Percentiles rank a stretch among this genome's conserved stretches.
phyloP scores from a whole-genome alignment of 30 jellyfish, hydroid and myxozoan genomes.

The Aurelia aurita region DNA sequence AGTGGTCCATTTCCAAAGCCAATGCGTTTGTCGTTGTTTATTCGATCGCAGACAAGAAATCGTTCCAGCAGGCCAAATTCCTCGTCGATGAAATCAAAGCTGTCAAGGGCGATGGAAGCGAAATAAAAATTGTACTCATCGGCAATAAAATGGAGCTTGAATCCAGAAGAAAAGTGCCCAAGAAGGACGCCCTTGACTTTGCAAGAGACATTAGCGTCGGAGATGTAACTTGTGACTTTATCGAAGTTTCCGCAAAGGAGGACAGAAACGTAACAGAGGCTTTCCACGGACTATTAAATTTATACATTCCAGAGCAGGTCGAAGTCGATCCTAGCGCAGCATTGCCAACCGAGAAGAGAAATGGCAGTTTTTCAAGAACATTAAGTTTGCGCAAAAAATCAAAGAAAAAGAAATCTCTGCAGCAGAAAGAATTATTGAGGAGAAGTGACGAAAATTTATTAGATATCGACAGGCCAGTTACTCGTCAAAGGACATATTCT shows the following conservation, averaged over 20 bases:
- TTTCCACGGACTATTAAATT: slow-evolving; percentile 76
- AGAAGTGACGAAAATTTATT: slow-evolving; percentile 66
- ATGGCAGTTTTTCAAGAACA: slow-evolving; percentile 70
- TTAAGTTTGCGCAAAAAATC: slow-evolving; percentile 26
- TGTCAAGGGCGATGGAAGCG: slow-evolving; percentile 60
- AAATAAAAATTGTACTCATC: slow-evolving; percentile 80
- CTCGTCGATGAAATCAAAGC: slow-evolving; percentile 79
- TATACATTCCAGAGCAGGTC: slow-evolving; percentile 82
- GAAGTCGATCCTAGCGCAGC: not conserved
- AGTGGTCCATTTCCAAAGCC: slow-evolving; percentile 91
- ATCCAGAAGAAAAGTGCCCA: slow-evolving; percentile 60
- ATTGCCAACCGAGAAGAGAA: slow-evolving; percentile 45
- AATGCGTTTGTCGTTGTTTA: slow-evolving; percentile 91
- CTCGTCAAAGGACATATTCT: slow-evolving; percentile 48
- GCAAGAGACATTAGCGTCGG: slow-evolving; percentile 72
- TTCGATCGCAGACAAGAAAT: slow-evolving; percentile 81
- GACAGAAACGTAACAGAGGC: slow-evolving; percentile 63
- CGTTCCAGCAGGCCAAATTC: slow-evolving; percentile 80
- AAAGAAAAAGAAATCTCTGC: slow-evolving; percentile 12
- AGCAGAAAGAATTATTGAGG: slow-evolving; percentile 26
- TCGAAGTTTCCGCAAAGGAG: slow-evolving; percentile 90
- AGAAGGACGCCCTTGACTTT: slow-evolving; percentile 69
- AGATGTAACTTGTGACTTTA: slow-evolving; percentile 78
- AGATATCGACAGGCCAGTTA: slow-evolving; percentile 35
- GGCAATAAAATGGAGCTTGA: slow-evolving; percentile 90